phyloP scores from a whole-genome alignment of 1,140 invertebrate species.

The Theocolax elegans region DNA sequence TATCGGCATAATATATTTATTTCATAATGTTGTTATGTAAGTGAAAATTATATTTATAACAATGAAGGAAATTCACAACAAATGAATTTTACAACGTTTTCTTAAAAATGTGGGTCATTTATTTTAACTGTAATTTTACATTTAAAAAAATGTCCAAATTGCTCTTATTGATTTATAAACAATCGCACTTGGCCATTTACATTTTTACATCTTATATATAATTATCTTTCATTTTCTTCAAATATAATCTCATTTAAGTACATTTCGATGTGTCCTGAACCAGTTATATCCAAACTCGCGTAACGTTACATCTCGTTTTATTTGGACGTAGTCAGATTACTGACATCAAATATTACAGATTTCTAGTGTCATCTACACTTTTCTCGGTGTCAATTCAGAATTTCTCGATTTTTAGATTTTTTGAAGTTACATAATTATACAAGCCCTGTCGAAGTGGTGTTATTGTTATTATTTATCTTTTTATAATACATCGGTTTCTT shows the following conservation, averaged over 20 bases:
- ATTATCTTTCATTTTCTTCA: background rate
- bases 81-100: too few relatives aligned
- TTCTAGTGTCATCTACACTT: conserved; percentile 20
- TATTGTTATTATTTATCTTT: background rate
- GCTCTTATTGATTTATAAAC: conserved; percentile 35
- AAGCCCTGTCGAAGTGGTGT: background rate
- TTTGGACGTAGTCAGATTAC: conserved; percentile 14
- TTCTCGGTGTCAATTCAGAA: conserved; percentile 12
- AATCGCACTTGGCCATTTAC: conserved; percentile 32
- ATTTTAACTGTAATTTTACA: conserved; percentile 38
- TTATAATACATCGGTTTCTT: background rate
- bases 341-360: conserved; percentile 20
- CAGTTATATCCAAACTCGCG: conserved; percentile 6
- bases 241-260: background rate
- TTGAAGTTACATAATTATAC: background rate
- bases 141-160: conserved; percentile 38
- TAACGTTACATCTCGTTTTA: background rate
- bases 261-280: conserved; percentile 27
- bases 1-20: too few relatives aligned
- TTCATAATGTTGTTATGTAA: too few relatives aligned
- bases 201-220: conserved; percentile 35
- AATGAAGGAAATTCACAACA: too few relatives aligned
- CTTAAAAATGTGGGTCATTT: conserved; percentile 34
- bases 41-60: too few relatives aligned
- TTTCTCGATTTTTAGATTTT: background rate